Percentiles rank a stretch among this genome's conserved stretches.
Conservation (phyloP, 2,113 vertebrate genomes). For the Scortum barcoo region DNA sequence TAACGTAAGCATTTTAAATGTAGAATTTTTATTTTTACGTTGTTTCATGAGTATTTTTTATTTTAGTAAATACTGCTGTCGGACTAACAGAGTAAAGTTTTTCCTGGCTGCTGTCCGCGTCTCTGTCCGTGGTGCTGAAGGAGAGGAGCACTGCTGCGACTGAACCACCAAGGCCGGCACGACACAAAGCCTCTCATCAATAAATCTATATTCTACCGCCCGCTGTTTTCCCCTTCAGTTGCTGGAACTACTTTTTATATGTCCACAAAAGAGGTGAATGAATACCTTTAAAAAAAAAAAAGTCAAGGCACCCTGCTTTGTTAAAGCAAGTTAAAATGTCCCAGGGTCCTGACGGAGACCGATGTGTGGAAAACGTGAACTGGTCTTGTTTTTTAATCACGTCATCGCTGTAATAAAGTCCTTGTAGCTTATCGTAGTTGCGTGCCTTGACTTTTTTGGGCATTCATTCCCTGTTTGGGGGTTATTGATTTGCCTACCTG, state of each 20-base stretch:
- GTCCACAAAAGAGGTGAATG: neutral
- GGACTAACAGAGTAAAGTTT: neutral
- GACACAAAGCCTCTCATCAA: neutral
- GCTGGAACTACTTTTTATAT: neutral
- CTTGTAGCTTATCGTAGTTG: neutral
- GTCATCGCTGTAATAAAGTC: neutral
- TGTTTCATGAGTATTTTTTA: no score
- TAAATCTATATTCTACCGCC: neutral
- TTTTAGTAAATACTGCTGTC: neutral
- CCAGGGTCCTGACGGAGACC: neutral
- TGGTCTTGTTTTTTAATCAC: neutral
- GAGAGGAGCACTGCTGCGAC: neutral
- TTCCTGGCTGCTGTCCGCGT: neutral
- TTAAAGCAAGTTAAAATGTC: neutral
- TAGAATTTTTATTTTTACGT: neutral
- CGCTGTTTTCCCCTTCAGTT: neutral
- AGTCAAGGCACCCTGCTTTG: neutral
- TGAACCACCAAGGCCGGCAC: neutral
- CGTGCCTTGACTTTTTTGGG: no score
- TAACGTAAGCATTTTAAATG: neutral
- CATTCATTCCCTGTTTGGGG: neutral
- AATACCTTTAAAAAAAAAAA: no score
- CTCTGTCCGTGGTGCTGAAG: constrained; percentile 81
- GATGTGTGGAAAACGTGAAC: neutral
- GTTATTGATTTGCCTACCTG: neutral